Evolutionary conservation across 1,140 invertebrate species (phyloP), one percentile per base, ranked within the genome.

Genomic region (Aphelinus atriplicis): DNA sequence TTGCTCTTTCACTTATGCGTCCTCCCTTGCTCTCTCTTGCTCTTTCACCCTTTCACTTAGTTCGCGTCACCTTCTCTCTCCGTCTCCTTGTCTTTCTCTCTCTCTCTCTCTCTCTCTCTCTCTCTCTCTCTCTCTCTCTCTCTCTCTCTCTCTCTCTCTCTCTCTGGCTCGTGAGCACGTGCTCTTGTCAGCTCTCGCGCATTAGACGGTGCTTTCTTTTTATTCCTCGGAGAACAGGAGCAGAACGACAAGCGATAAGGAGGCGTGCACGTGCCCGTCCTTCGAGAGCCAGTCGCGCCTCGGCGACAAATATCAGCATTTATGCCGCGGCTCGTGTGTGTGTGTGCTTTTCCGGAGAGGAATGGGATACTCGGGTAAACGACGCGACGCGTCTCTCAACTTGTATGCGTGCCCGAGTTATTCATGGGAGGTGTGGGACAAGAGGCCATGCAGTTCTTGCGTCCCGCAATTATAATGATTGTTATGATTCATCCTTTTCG

Each of bases 221-320:
- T 79, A 81, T 82, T 80, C 71, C 75, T 63, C 63, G 58, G 74
- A 62, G 63, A 55, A 64, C 67, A 58, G 63, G 2, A 7, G 1
- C 9, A 43, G 3, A n/a, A 60, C 61, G 62, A 65, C 55, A 48
- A 68, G 75, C 69, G 81, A 83, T 83, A 83, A 82, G 80, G 78
- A 79, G 68, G 76, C 72, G 81, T 73, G 79, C 80, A 79, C 79
- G 63, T 72, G 64, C 51, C n/a, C 70, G 61, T 71, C 56, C 57
- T 50, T 0, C 26, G 26, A 26, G 26, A 26, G 26, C 26, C 26
- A 26, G 26, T 26, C 26, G 26, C 26, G 26, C 26, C 26, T 26
- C 26, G 26, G 26, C 26, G 26, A 26, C 26, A 0, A 1, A 71
- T 63, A 62, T 55, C 69, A 71, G 3, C 60, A 45, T 71, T 71